Evolutionary conservation across 1,140 invertebrate genomes (phyloP), one percentile per base, ranked within the genome.

Genomic region (Calliphora vicina): DNA sequence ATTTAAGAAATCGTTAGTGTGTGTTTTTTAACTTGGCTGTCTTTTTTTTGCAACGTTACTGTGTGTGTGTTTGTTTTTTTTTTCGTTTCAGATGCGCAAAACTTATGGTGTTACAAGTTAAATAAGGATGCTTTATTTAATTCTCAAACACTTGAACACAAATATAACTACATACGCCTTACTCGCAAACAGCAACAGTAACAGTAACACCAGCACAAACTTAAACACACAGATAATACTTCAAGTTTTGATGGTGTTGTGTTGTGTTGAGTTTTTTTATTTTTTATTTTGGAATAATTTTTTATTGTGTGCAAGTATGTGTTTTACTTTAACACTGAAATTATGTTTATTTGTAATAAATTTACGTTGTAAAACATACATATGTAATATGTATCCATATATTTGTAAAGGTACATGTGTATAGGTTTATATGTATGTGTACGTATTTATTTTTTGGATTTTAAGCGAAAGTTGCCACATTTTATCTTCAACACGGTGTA

Each of bases 91-190:
- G 4, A 6, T 57, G 50, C 20, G 6, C 15, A 23, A 43, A 78
- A 78, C 74, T 78, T 78, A 42, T 78, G 74, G 74, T 78, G 74
- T 43, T 78, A 43, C 74, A 78, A 43, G 42, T 78, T 78, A 78
- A 78, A 78, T 43, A 78, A 23, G 74, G 74, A 13, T 43, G n/a
- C 20, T 78, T 78, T 45, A 43, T 76, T 76, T 76, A 76, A 76
- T 76, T 42, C 29, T n/a, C 15, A 42, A 42, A 76, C 73, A 76
- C 27, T 76, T 76, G 13, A 76, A 76, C 20, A 45, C 35, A n/a
- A n/a, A n/a, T n/a, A n/a, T n/a, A n/a, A n/a, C n/a, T n/a, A n/a
- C n/a, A 43, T n/a, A 78, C 20, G 17, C 12, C 45, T 6, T 12
- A 50, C 45, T 50, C 15, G 17, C 3, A 50, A 17, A 17, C 45